Evolutionary conservation across 92 coral and sea anemone genomes (phyloP), one percentile per base, ranked within the genome.

Genomic region (Epizoanthus scotinus): DNA sequence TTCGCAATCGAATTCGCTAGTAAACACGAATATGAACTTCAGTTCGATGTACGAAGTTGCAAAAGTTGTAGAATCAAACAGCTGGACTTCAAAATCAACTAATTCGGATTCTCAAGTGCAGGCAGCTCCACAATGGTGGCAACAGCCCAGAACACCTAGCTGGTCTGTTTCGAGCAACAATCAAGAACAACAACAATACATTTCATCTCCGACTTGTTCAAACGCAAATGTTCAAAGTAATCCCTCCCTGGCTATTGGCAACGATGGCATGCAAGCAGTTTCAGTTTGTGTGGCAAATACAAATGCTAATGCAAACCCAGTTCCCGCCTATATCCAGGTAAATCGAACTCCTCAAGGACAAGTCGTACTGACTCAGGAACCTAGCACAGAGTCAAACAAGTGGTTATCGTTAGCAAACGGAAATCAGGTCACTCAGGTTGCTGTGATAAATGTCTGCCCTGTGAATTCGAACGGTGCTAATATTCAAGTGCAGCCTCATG

Each of bases 301-400:
- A 15, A 71, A 77, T 38, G 86, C 71, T 31, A 87, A 83, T 22
- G 77, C 82, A 5, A 50, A 74, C 56, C 84, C 86, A 77, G 82
- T 87, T 65, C 89, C 97, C 15, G 94, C 94, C 53, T 93, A 85
- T 69, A 89, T 93, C 40, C 97, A 93, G 84, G 97, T 93, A 15
- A 90, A 93, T 6, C 84, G 94, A 53, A 93, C 91, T 19, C 92
- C 92, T 12, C 97, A 93, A 85, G 97, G 97, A 42, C 97, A 93
- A 70, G 87, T 90, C 28, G 91, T 93, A 56, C 82, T 91, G 49
- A 94, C 92, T 5, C 98, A 93, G 87, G 94, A 87, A 58, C 25
- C 82, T 9, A 89, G 87, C 67, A 27, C 83, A 27, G 98, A 96
- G 29, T 85, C 93, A 24, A 85, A 84, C 49, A 94, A 96, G 86